Percentiles rank a stretch among this genome's conserved stretches.
These are phyloP conservation scores for Cataglyphis cursor DNA, from an alignment of 2,888 invertebrate species.

Conservation along the genomic window DNA sequence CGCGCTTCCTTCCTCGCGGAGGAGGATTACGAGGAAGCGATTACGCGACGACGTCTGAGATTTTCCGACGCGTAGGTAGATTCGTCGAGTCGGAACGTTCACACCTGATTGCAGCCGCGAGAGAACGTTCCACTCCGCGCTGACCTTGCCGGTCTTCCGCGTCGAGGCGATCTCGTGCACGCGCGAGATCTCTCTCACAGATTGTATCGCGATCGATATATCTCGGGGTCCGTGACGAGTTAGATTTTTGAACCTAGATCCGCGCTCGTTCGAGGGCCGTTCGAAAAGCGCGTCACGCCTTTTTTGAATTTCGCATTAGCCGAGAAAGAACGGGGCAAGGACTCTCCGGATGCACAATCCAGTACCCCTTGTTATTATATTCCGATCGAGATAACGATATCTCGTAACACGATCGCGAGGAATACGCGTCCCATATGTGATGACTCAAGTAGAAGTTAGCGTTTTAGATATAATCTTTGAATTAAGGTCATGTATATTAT, in stretches of 20 bases:
- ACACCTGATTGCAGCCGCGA: constrained; percentile 53
- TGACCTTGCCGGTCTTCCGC: constrained; percentile 70
- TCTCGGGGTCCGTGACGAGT: constrained; percentile 6
- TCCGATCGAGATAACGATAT: constrained; percentile 42
- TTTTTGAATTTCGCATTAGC: constrained; percentile 42
- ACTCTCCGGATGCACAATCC: constrained; percentile 6
- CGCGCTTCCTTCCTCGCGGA: constrained; percentile 12
- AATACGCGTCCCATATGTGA: neutral
- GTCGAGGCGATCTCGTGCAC: constrained; percentile 42
- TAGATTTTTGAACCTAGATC: constrained; percentile 41
- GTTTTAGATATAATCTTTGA: neutral
- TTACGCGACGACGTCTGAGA: neutral
- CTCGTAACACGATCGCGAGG: constrained; percentile 10
- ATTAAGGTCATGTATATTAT: neutral
- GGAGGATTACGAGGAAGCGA: constrained; percentile 1
- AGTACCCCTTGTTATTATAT: constrained; percentile 29
- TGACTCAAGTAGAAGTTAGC: neutral
- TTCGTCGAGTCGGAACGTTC: constrained; percentile 49
- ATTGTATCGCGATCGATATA: constrained; percentile 35
- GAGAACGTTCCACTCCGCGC: constrained; percentile 38
- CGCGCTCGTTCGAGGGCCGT: neutral
- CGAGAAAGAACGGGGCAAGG: constrained; percentile 37
- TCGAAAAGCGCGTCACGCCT: neutral
- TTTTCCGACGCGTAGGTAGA: constrained; percentile 65
- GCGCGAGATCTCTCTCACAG: constrained; percentile 3